A percentile compares a stretch with the other conserved stretches of the same genome.
Evolutionary conservation across 2,888 invertebrate species (phyloP).

Genomic region (Automeris io): DNA sequence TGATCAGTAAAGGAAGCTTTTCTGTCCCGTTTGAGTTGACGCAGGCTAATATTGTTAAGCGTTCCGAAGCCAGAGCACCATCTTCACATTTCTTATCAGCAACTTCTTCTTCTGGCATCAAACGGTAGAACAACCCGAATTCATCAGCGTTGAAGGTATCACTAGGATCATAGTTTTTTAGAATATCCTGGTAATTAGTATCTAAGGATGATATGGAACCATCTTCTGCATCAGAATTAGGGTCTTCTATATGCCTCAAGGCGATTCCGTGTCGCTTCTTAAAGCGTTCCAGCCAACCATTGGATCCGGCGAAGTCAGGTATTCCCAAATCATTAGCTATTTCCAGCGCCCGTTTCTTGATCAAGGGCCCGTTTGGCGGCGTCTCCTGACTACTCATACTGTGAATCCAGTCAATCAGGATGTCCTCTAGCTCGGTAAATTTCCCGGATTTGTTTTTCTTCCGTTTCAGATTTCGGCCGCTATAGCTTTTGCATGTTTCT

Average conservation of each 20-base stretch:
- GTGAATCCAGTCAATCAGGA: conserved; percentile 7
- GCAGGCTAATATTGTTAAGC: conserved; percentile 24
- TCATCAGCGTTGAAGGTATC: conserved; percentile 18
- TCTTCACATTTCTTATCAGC: conserved; percentile 18
- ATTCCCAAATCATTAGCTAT: conserved; percentile 10
- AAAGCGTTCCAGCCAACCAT: conserved; percentile 17
- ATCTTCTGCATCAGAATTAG: conserved; percentile 7
- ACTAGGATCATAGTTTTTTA: conserved; percentile 13
- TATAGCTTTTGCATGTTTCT: conserved; percentile 3
- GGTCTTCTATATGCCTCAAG: conserved; percentile 9
- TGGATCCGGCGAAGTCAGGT: conserved; percentile 10
- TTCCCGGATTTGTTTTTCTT: conserved; percentile 8
- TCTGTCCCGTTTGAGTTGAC: conserved; percentile 24
- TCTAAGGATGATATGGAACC: conserved; percentile 5
- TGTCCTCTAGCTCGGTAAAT: conserved; percentile 5
- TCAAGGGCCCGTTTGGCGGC: conserved; percentile 6
- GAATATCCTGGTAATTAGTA: conserved; percentile 11
- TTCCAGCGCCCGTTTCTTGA: conserved; percentile 9
- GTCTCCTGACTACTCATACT: conserved; percentile 5
- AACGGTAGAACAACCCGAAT: conserved; percentile 20
- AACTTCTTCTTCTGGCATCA: conserved; percentile 17
- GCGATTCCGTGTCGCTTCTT: conserved; percentile 14
- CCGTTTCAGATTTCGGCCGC: background rate
- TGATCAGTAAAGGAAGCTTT: conserved; percentile 17
- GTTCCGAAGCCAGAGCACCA: conserved; percentile 17